Evolutionary conservation across 2,888 invertebrate species (phyloP).

Genomic region (Schizaphis graminum): DNA sequence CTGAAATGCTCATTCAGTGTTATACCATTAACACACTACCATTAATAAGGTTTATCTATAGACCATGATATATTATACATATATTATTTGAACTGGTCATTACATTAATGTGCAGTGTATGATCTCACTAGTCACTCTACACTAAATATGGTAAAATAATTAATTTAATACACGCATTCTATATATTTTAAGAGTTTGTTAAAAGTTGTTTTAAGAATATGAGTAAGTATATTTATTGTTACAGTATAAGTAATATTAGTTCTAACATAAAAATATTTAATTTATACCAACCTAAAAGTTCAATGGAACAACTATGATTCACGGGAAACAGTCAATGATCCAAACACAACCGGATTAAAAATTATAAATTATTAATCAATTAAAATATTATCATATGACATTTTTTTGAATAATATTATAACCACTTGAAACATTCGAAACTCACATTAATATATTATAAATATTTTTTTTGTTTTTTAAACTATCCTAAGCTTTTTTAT

Average conservation of each 20-base stretch:
- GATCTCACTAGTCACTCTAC: not conserved
- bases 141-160: not conserved
- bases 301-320: too few relatives aligned
- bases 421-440: not conserved
- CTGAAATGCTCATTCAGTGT: too few relatives aligned
- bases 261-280: not conserved
- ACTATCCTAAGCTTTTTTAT: not conserved
- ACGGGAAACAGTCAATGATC: too few relatives aligned
- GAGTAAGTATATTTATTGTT: not conserved
- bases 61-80: too few relatives aligned
- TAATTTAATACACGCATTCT: not conserved
- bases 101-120: not conserved
- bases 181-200: not conserved
- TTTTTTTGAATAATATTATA: not conserved
- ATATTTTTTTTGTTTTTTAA: not conserved
- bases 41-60: too few relatives aligned
- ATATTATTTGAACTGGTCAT: not conserved
- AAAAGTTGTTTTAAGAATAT: not conserved
- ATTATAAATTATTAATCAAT: not conserved
- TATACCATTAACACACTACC: too few relatives aligned
- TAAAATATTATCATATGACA: not conserved
- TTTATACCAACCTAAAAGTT: not conserved
- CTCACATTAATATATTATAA: not conserved
- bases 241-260: not conserved
- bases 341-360: too few relatives aligned